Evolutionary conservation across 2,797 vertebrate genomes (phyloP), one percentile per base, ranked within the genome.

Genomic region (Cryptoblepharus egeriae): DNA sequence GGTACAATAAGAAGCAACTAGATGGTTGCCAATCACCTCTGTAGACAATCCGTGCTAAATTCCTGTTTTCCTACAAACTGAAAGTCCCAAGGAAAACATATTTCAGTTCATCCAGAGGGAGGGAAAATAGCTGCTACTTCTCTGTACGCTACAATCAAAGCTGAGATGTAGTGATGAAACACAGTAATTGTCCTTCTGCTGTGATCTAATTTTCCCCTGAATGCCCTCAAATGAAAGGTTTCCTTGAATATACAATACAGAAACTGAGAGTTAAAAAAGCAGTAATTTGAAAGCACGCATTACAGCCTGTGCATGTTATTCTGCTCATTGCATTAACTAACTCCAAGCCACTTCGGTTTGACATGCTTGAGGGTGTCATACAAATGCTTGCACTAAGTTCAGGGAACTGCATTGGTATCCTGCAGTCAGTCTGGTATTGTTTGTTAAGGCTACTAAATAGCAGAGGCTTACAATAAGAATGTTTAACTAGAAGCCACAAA

Each of bases 401-500:
- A 78, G 77, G 86, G 74, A 90, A 87, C 74, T 77, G 75, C 81
- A 45, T 61, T 83, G 13, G 87, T 73, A 85, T n/a, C 85, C 87
- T 39, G n/a, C 13, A 68, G 67, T 26, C n/a, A 71, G 55, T 77
- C 22, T 78, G 84, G 71, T 70, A 90, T 79, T 83, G 87, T 81
- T 94, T 89, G 89, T 92, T 91, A 94, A 49, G 91, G 88, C 82
- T 80, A 83, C 91, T 91, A 89, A 90, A 83, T 61, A 90, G 81
- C 32, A 52, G 5, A 5, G 64, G 1, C 84, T 83, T 78, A 82
- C 84, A 90, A 89, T 90, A 72, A 89, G 91, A 88, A 89, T 88
- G 91, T 85, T 92, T 93, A 93, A 94, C 58, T 15, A 89, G 81
- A 90, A 68, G 85, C 90, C 91, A 88, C 87, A 93, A 91, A 93